Evolutionary conservation across 1,140 invertebrate species (phyloP).

Genomic region (Drosophila lini): DNA sequence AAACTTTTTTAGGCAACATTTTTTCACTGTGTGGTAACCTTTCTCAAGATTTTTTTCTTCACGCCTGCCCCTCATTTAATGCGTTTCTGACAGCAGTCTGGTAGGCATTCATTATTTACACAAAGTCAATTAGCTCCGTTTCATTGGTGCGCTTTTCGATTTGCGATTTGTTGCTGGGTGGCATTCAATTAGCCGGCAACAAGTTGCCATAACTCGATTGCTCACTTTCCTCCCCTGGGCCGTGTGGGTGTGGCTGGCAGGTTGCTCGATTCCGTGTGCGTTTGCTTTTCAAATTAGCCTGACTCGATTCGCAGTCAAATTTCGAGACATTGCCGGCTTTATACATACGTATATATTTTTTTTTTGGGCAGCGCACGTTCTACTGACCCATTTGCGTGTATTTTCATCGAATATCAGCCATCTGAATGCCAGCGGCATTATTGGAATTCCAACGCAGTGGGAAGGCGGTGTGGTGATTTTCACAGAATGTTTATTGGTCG

Average conservation of each 20-base stretch:
- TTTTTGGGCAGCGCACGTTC: conserved; percentile 56
- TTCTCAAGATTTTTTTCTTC: conserved; percentile 18
- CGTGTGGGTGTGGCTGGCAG: conserved; percentile 29
- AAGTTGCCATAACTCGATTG: conserved; percentile 64
- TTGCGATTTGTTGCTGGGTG: conserved; percentile 42
- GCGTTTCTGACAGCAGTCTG: conserved; percentile 64
- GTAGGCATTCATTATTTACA: conserved; percentile 48
- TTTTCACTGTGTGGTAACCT: conserved; percentile 21
- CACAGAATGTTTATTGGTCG: conserved; percentile 19
- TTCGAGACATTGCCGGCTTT: conserved; percentile 30
- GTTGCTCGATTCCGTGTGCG: conserved; percentile 22
- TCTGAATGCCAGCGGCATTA: conserved; percentile 40
- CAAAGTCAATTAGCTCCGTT: conserved; percentile 65
- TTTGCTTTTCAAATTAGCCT: conserved; percentile 77
- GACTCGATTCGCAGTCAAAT: conserved; percentile 54
- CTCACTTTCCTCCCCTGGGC: conserved; percentile 58
- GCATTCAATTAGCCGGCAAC: conserved; percentile 75
- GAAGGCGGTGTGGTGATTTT: conserved; percentile 1
- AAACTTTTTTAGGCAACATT: background rate
- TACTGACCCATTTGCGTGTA: conserved; percentile 71
- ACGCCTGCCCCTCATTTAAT: conserved; percentile 30
- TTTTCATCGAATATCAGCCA: conserved; percentile 39
- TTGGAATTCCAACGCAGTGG: conserved; percentile 48
- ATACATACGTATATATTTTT: background rate
- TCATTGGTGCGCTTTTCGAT: conserved; percentile 61